Evolutionary conservation across 2,888 invertebrate species (phyloP).

Genomic region (Leuctra nigra): DNA sequence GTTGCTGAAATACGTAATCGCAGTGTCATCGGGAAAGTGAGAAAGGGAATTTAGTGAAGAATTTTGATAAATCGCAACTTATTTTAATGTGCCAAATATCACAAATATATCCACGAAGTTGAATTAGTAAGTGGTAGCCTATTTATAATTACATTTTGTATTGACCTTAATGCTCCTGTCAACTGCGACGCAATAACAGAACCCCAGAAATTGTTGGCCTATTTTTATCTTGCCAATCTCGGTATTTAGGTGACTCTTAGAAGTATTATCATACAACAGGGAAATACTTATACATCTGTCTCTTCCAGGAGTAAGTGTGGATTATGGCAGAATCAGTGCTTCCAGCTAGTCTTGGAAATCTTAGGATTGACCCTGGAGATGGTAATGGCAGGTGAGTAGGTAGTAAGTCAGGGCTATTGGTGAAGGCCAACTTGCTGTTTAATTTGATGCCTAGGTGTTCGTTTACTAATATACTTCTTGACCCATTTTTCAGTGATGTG

Average conservation of each 20-base stretch:
- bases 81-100: neutral
- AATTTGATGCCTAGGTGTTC: neutral
- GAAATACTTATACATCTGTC: too few species aligned
- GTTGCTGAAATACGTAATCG: too few species aligned
- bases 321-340: slow-evolving; percentile 11
- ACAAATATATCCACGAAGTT: neutral
- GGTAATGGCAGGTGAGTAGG: neutral
- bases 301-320: too few species aligned
- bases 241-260: neutral
- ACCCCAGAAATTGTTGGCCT: neutral
- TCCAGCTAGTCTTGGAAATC: slow-evolving; percentile 7
- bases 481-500: neutral
- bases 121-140: neutral
- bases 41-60: neutral
- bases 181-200: neutral
- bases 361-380: slow-evolving; percentile 6
- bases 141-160: neutral
- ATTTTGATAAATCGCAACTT: neutral
- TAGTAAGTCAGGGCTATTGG: too few species aligned
- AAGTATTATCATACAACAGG: neutral
- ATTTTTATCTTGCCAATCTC: neutral
- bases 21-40: neutral
- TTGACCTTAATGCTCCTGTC: neutral
- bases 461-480: neutral
- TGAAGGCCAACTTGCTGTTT: too few species aligned